Percentiles rank a stretch among this genome's conserved stretches.
These are phyloP conservation scores for Orthonevra nobilis DNA, from an alignment of 2,888 invertebrate genomes.

Conservation along the genomic window DNA sequence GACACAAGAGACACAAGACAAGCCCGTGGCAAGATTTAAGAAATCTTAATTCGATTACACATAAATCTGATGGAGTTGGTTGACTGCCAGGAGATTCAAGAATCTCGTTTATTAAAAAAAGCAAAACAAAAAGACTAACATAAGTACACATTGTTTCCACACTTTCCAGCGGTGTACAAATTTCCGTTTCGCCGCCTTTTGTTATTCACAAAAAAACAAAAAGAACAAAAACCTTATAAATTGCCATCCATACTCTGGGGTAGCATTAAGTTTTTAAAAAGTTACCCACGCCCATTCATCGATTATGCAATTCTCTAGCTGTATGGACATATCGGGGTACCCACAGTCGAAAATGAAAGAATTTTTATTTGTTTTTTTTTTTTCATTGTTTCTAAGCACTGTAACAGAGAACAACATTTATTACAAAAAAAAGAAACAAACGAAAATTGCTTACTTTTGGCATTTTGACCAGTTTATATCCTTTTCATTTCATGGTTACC, in stretches of 20 bases:
- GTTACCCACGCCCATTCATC: conserved; percentile 69
- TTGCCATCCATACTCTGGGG: conserved; percentile 44
- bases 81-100: conserved; percentile 57
- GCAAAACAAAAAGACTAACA: conserved; percentile 24
- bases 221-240: too few relatives aligned
- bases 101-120: conserved; percentile 58
- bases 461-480: conserved; percentile 44
- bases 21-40: conserved; percentile 58
- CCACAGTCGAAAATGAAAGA: conserved; percentile 26
- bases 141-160: conserved; percentile 34
- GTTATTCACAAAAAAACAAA: not conserved
- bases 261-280: conserved; percentile 52
- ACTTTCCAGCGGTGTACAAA: conserved; percentile 39
- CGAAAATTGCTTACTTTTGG: conserved; percentile 58
- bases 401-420: conserved; percentile 39
- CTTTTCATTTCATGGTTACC: conserved; percentile 44
- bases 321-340: conserved; percentile 13
- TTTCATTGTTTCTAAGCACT: conserved; percentile 60
- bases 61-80: conserved; percentile 67
- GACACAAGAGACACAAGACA: too few relatives aligned
- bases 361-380: conserved; percentile 36
- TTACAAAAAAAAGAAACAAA: conserved; percentile 32
- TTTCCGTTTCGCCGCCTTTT: conserved; percentile 7
- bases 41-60: conserved; percentile 68
- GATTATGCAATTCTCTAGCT: conserved; percentile 59